phyloP scores from a whole-genome alignment of 2,888 invertebrate genomes.

The Drosophila melanocephala region DNA sequence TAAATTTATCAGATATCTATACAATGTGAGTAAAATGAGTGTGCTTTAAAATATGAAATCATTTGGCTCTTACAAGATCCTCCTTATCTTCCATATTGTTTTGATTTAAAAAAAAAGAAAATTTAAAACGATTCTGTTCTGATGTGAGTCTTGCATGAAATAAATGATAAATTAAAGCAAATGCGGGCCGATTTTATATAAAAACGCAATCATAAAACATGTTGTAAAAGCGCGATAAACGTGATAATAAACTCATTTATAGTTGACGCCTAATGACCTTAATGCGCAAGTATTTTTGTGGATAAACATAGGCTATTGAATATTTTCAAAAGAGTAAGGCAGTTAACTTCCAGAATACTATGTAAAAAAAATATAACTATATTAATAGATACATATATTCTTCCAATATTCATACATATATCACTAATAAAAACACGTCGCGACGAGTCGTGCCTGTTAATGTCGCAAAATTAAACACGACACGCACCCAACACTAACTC shows the following conservation, averaged over 20 bases:
- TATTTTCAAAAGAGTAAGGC: background rate
- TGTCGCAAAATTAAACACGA: background rate
- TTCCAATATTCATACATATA: background rate
- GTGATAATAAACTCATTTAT: constrained; percentile 4
- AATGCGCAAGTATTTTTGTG: background rate
- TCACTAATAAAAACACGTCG: background rate
- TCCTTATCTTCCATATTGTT: constrained; percentile 52
- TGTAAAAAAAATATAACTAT: background rate
- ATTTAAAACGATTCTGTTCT: background rate
- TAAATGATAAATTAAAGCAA: constrained; percentile 13
- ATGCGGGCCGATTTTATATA: constrained; percentile 16
- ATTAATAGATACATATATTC: background rate
- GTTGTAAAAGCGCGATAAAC: background rate
- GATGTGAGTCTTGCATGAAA: constrained; percentile 10
- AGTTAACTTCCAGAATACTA: background rate
- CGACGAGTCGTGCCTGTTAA: background rate
- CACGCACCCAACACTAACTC: background rate
- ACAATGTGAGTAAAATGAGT: background rate
- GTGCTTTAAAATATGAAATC: background rate
- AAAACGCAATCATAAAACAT: background rate
- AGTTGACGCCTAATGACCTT: background rate
- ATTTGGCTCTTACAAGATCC: constrained; percentile 40
- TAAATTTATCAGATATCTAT: constrained; percentile 31
- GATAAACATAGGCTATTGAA: background rate
- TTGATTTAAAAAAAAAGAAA: background rate